Percentiles rank a stretch among this genome's conserved stretches.
phyloP scores from a whole-genome alignment of 2,797 vertebrate species.

The Girardinus metallicus region DNA sequence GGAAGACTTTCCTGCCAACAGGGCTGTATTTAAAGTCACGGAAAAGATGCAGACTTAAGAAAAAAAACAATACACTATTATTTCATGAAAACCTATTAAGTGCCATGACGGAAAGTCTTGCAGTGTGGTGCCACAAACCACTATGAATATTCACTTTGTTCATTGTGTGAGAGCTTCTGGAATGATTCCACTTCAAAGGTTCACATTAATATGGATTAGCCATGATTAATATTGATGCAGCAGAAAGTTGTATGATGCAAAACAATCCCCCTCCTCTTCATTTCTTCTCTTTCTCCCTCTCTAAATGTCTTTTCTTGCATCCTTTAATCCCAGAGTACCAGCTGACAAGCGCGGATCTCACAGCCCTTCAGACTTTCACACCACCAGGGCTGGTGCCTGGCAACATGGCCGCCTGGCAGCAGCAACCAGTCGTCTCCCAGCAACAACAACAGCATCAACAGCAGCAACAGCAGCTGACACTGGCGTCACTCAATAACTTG shows the following conservation, averaged over 20 bases:
- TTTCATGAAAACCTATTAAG: constrained; percentile 27
- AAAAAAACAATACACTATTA: constrained; percentile 13
- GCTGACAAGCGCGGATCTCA: constrained; percentile 94
- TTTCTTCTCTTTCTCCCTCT: constrained; percentile 16
- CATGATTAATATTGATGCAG: constrained; percentile 74
- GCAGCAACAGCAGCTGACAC: constrained; percentile 83
- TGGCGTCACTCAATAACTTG: constrained; percentile 92
- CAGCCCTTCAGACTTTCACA: constrained; percentile 93
- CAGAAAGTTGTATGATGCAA: constrained; percentile 73
- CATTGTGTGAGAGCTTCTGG: constrained; percentile 68
- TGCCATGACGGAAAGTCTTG: constrained; percentile 15
- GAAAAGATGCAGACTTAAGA: constrained; percentile 4
- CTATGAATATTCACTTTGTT: constrained; percentile 80
- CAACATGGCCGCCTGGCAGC: constrained; percentile 94
- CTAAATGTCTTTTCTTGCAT: constrained; percentile 24
- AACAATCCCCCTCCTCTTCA: constrained; percentile 47
- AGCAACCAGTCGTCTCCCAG: constrained; percentile 83
- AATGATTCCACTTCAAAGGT: constrained; percentile 76
- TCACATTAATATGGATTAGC: constrained; percentile 78
- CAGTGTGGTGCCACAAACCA: constrained; percentile 54
- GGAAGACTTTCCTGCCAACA: not conserved
- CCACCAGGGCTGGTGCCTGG: constrained; percentile 91
- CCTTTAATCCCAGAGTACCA: constrained; percentile 89
- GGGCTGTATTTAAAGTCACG: not conserved
- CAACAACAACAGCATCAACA: constrained; percentile 90